Evolutionary conservation across 2,888 invertebrate genomes (phyloP).

Genomic region (Halocaridina rubra): DNA sequence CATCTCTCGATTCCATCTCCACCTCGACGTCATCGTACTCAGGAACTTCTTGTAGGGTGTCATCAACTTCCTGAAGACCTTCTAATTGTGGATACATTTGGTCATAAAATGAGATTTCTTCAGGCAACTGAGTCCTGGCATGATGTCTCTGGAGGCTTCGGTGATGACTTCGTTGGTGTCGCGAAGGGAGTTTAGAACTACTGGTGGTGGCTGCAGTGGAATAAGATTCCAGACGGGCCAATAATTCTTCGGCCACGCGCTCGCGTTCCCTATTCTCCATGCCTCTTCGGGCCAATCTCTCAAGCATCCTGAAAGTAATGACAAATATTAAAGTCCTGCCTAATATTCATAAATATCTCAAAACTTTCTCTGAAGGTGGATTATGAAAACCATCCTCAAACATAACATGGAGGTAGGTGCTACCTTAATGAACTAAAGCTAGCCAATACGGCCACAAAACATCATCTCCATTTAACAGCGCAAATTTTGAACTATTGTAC

Average conservation of each 20-base stretch:
- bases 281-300: constrained; percentile 31
- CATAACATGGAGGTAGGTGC: no score
- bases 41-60: background rate
- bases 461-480: no score
- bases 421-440: no score
- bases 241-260: constrained; percentile 23
- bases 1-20: background rate
- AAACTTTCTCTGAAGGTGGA: no score
- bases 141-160: background rate
- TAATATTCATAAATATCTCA: no score
- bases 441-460: no score
- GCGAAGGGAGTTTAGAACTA: background rate
- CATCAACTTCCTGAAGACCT: background rate
- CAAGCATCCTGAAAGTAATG: constrained; percentile 12
- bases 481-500: no score
- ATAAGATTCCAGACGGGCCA: constrained; percentile 25
- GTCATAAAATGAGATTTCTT: background rate
- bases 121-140: background rate
- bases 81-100: background rate
- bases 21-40: background rate
- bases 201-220: background rate
- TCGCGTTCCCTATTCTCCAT: constrained; percentile 15
- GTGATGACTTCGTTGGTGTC: constrained; percentile 8
- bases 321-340: no score
- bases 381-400: no score